phyloP scores from a whole-genome alignment of 2,888 invertebrate genomes.

The Abrostola triplasia region DNA sequence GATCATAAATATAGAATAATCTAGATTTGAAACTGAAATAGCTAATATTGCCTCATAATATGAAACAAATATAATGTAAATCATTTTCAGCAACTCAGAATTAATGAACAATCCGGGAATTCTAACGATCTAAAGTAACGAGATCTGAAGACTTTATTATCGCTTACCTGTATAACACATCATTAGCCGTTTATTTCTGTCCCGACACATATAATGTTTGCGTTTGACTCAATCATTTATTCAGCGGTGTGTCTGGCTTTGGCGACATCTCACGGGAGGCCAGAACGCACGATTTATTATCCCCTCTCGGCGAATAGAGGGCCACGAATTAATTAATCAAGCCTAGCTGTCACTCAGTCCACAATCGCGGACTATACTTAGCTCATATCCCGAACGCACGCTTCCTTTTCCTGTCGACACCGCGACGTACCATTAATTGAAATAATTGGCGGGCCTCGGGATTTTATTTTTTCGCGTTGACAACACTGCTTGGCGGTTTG shows the following conservation, averaged over 20 bases:
- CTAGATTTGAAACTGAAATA: constrained; percentile 42
- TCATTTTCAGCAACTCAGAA: constrained; percentile 54
- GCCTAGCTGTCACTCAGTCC: constrained; percentile 83
- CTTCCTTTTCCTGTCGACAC: constrained; percentile 86
- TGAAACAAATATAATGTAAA: constrained; percentile 47
- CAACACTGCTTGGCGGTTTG: constrained; percentile 73
- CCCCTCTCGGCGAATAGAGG: constrained; percentile 76
- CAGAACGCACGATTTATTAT: constrained; percentile 85
- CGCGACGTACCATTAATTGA: constrained; percentile 85
- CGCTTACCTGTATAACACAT: constrained; percentile 84
- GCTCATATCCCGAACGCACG: constrained; percentile 68
- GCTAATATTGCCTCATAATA: constrained; percentile 32
- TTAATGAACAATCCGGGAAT: constrained; percentile 69
- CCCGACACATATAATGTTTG: constrained; percentile 80
- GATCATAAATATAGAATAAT: constrained; percentile 39
- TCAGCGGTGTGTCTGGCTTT: constrained; percentile 73
- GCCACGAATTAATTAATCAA: constrained; percentile 87
- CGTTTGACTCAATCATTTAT: constrained; percentile 85
- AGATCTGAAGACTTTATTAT: constrained; percentile 85
- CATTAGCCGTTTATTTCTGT: constrained; percentile 86
- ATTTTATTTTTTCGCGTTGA: constrained; percentile 80
- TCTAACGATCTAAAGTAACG: constrained; percentile 78
- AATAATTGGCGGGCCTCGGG: constrained; percentile 83
- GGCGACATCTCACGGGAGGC: constrained; percentile 87
- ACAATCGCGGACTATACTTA: constrained; percentile 81